Conservation (phyloP, 2,113 vertebrate genomes). For the Taurulus bubalis region DNA sequence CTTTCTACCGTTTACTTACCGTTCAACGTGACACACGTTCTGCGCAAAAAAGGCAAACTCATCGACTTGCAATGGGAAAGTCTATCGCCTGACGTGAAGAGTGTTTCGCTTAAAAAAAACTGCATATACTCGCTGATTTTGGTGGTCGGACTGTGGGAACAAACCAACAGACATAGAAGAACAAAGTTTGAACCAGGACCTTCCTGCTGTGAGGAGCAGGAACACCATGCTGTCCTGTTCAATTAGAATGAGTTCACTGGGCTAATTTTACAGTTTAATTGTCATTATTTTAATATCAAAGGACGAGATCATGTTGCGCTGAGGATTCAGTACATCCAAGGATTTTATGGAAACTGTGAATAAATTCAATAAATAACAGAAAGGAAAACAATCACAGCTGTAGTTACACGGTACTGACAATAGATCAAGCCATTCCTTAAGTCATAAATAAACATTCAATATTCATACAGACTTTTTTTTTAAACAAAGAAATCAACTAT, state of each 20-base stretch:
- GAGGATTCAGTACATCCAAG: conserved; percentile 63
- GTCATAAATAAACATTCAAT: conserved; percentile 74
- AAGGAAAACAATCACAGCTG: conserved; percentile 75
- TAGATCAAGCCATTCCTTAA: conserved; percentile 79
- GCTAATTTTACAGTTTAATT: conserved; percentile 41
- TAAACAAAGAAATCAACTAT: conserved; percentile 58
- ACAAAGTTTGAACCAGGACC: not conserved
- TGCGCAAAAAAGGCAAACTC: not conserved
- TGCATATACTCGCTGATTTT: too few species aligned
- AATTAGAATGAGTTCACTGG: conserved; percentile 24
- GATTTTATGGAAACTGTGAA: conserved; percentile 67
- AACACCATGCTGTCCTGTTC: not conserved
- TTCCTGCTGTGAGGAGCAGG: not conserved
- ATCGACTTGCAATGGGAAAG: not conserved
- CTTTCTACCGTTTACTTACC: not conserved
- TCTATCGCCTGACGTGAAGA: not conserved
- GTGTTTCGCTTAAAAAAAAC: too few species aligned
- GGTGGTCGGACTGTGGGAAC: not conserved
- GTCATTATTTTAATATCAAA: conserved; percentile 76
- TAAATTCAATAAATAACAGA: conserved; percentile 71
- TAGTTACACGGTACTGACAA: conserved; percentile 76
- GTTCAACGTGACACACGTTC: not conserved
- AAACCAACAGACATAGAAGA: not conserved
- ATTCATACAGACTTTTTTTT: conserved; percentile 66
- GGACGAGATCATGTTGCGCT: conserved; percentile 61